Percentiles rank a stretch among this genome's conserved stretches.
Conservation (phyloP, 2,797 vertebrate species). For the Sebastes melanostomus region DNA sequence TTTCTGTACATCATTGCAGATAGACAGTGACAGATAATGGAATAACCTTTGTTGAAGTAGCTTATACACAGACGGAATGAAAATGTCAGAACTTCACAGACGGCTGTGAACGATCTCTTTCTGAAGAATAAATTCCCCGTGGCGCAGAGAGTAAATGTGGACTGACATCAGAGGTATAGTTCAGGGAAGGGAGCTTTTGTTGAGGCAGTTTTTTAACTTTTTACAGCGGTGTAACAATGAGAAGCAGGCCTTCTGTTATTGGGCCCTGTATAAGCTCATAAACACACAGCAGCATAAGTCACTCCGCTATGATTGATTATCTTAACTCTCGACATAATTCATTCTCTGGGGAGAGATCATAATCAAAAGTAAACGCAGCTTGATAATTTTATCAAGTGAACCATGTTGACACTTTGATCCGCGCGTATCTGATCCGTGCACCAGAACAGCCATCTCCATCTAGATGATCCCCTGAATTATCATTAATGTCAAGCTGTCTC, state of each 20-base stretch:
- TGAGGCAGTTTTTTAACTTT: neutral
- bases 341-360: slow-evolving; percentile 16
- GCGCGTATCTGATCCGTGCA: slow-evolving; percentile 35
- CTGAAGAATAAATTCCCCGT: neutral
- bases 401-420: slow-evolving; percentile 71
- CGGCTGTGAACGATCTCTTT: slow-evolving; percentile 4
- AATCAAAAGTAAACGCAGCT: slow-evolving; percentile 28
- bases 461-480: slow-evolving; percentile 41
- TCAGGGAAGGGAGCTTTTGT: neutral
- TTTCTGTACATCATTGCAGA: neutral
- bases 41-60: slow-evolving; percentile 8
- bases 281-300: slow-evolving; percentile 1
- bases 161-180: neutral
- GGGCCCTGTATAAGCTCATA: neutral
- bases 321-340: slow-evolving; percentile 12
- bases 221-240: neutral
- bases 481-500: slow-evolving; percentile 46
- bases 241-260: neutral
- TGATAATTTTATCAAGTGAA: slow-evolving; percentile 50
- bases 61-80: neutral
- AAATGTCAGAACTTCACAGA: slow-evolving; percentile 18
- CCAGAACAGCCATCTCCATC: slow-evolving; percentile 40
- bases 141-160: neutral
- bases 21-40: neutral
- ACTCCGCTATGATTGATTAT: slow-evolving; percentile 37